A percentile compares a stretch with the other conserved stretches of the same genome.
Conservation (phyloP, 92 coral and sea anemone genomes). For the Anthopleura xanthogrammica region DNA sequence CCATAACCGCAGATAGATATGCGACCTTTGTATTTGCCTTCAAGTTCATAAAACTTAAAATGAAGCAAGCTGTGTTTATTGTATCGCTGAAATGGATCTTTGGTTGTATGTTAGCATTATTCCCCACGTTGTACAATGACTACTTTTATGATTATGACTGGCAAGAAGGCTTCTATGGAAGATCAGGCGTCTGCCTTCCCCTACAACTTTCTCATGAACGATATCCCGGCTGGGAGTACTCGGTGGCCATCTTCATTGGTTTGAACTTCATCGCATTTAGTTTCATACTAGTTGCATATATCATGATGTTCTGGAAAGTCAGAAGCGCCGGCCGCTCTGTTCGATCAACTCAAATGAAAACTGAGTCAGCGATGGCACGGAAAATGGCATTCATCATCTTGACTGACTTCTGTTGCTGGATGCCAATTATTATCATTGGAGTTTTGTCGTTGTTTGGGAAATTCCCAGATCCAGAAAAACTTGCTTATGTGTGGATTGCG, state of each 20-base stretch:
- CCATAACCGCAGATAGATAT: constrained; percentile 52
- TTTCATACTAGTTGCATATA: constrained; percentile 47
- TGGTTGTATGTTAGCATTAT: constrained; percentile 36
- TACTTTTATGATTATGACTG: constrained; percentile 45
- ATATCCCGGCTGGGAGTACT: constrained; percentile 63
- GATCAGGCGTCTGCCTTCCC: constrained; percentile 62
- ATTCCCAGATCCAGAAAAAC: constrained; percentile 66
- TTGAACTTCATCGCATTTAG: constrained; percentile 45
- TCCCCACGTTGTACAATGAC: constrained; percentile 36
- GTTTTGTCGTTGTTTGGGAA: constrained; percentile 50
- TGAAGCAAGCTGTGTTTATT: constrained; percentile 17
- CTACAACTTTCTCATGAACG: constrained; percentile 59
- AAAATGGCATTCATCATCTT: constrained; percentile 62
- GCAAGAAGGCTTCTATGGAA: constrained; percentile 43
- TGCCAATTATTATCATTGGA: constrained; percentile 66
- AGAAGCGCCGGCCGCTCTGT: constrained; percentile 30
- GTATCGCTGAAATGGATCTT: constrained; percentile 41
- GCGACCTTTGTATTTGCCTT: constrained; percentile 49
- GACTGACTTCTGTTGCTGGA: constrained; percentile 71
- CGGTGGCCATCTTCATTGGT: constrained; percentile 46
- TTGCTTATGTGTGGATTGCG: constrained; percentile 72
- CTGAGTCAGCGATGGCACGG: constrained; percentile 60
- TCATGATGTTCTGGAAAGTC: constrained; percentile 40
- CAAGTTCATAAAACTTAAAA: constrained; percentile 28
- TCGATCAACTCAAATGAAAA: constrained; percentile 52